Conservation (phyloP, 2,888 invertebrate species). For the Hydropsyche betteni region DNA sequence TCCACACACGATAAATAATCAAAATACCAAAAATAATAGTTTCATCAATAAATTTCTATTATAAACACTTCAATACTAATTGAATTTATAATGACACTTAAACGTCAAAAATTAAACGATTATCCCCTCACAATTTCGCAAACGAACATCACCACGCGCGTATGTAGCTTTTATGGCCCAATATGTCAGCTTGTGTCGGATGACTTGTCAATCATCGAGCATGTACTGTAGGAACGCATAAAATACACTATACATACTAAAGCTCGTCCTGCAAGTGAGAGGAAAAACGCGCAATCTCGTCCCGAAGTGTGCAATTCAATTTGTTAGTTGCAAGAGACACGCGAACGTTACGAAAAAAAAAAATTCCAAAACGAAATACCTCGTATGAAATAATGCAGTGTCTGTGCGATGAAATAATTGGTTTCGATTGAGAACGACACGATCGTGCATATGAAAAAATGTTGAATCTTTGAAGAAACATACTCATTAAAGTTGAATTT, state of each 20-base stretch:
- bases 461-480: background rate
- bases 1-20: no score
- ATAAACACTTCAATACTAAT: no score
- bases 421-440: background rate
- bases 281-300: background rate
- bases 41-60: no score
- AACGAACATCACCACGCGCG: no score
- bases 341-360: background rate
- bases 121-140: no score
- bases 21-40: no score
- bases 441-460: background rate
- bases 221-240: background rate
- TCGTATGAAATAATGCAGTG: constrained; percentile 17
- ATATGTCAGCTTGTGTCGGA: constrained; percentile 43
- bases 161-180: constrained; percentile 29
- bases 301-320: background rate
- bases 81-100: no score
- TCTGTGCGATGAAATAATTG: background rate
- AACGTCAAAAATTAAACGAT: no score
- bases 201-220: constrained; percentile 44
- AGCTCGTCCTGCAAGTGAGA: background rate
- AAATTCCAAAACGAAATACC: background rate
- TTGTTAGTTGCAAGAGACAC: background rate
- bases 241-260: background rate
- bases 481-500: no score